Evolutionary conservation across 2,113 vertebrate genomes (phyloP).

Genomic region (Leuciscus idus): DNA sequence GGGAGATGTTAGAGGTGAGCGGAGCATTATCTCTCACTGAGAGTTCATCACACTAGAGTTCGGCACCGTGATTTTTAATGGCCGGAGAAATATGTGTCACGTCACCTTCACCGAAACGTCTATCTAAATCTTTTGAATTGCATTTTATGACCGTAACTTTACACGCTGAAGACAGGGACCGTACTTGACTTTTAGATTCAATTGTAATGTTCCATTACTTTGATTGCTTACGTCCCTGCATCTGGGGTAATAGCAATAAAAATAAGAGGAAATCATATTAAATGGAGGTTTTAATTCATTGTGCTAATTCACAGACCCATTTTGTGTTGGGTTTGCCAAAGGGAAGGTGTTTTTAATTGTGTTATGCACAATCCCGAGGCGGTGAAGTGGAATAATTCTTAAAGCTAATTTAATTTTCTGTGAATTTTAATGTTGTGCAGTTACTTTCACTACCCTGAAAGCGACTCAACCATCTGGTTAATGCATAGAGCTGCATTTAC

Average conservation of each 20-base stretch:
- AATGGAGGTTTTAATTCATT: constrained; percentile 68
- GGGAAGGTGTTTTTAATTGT: constrained; percentile 61
- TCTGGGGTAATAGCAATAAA: constrained; percentile 67
- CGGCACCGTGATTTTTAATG: constrained; percentile 56
- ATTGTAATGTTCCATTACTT: constrained; percentile 74
- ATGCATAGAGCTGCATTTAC: constrained; percentile 59
- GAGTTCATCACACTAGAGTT: constrained; percentile 55
- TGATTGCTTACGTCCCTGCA: constrained; percentile 72
- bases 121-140: constrained; percentile 54
- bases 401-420: constrained; percentile 64
- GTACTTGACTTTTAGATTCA: constrained; percentile 67
- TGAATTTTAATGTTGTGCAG: constrained; percentile 73
- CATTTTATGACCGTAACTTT: constrained; percentile 44
- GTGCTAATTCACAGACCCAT: constrained; percentile 62
- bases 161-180: constrained; percentile 51
- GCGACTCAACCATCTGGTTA: constrained; percentile 66
- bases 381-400: constrained; percentile 75
- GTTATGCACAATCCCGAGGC: constrained; percentile 59
- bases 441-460: constrained; percentile 65
- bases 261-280: constrained; percentile 65
- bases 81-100: constrained; percentile 52
- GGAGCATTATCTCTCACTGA: constrained; percentile 50
- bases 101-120: constrained; percentile 42
- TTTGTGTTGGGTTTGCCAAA: constrained; percentile 46
- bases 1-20: constrained; percentile 53